phyloP scores from a whole-genome alignment of 2,888 invertebrate species.

The Dysmachus trigonus region DNA sequence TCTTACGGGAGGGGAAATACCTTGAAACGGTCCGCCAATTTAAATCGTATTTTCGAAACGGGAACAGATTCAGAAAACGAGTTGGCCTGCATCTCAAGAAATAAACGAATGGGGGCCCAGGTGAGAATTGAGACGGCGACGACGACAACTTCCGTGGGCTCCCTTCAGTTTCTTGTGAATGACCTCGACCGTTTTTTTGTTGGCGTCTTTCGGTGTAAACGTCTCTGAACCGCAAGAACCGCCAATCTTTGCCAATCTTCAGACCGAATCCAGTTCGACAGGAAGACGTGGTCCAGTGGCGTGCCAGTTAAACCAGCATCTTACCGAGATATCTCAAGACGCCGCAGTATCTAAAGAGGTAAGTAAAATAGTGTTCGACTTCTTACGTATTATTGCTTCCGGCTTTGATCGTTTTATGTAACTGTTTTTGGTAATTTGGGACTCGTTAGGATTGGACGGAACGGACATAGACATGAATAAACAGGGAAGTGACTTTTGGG shows the following conservation, averaged over 20 bases:
- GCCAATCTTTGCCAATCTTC: neutral
- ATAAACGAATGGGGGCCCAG: neutral
- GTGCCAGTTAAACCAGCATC: neutral
- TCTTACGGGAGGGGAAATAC: slow-evolving; percentile 2
- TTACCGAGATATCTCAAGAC: neutral
- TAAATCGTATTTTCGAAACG: slow-evolving; percentile 16
- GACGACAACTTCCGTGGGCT: neutral
- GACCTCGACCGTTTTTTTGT: neutral
- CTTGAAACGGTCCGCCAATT: slow-evolving; percentile 5
- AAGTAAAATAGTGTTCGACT: neutral
- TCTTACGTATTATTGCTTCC: neutral
- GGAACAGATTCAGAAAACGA: slow-evolving; percentile 10
- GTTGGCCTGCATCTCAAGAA: neutral
- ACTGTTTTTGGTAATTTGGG: slow-evolving; percentile 4
- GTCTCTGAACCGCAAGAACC: neutral
- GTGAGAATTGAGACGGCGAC: too few species aligned
- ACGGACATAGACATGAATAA: neutral
- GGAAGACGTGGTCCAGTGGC: slow-evolving; percentile 8
- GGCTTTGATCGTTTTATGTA: neutral
- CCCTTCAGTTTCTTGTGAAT: neutral
- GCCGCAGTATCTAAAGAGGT: neutral
- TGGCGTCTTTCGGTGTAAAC: neutral
- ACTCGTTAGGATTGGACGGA: neutral
- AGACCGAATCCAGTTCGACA: neutral
- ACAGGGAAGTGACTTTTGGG: neutral